phyloP scores from a whole-genome alignment of 1,140 invertebrate genomes.

The Varroa destructor region DNA sequence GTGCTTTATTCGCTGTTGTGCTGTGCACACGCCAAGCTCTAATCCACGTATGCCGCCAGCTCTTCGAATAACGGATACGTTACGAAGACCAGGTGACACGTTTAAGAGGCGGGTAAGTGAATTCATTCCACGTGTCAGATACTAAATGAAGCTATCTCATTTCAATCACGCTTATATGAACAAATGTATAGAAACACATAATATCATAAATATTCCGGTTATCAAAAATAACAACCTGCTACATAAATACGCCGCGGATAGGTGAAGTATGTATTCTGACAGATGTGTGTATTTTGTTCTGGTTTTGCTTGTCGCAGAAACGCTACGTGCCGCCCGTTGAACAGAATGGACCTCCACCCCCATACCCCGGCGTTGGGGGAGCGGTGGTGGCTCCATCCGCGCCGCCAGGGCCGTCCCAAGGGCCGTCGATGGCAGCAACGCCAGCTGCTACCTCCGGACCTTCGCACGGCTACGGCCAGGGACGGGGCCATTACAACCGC shows the following conservation, averaged over 20 bases:
- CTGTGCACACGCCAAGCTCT: conserved; percentile 93
- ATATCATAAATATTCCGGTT: not conserved
- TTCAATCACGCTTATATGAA: no score
- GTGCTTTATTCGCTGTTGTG: conserved; percentile 97
- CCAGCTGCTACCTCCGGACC: conserved; percentile 42
- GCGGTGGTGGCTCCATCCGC: conserved; percentile 16
- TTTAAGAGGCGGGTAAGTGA: conserved; percentile 54
- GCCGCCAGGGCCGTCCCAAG: conserved; percentile 31
- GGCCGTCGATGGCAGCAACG: conserved; percentile 24
- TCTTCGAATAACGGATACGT: conserved; percentile 66
- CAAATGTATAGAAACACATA: no score
- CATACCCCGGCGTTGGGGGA: conserved; percentile 35
- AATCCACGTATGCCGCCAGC: conserved; percentile 84
- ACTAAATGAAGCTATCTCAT: no score
- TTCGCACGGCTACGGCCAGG: conserved; percentile 54
- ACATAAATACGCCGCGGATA: no score
- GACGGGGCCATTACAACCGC: conserved; percentile 52
- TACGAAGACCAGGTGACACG: conserved; percentile 73
- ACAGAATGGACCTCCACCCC: conserved; percentile 37
- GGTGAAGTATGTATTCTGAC: no score
- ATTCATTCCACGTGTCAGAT: no score
- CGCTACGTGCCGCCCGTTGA: conserved; percentile 12
- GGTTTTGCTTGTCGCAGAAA: conserved; percentile 19
- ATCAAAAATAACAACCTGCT: not conserved
- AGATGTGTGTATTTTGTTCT: no score